A percentile compares a stretch with the other conserved stretches of the same genome.
Evolutionary conservation across 2,888 invertebrate genomes (phyloP).

Genomic region (Tipula vernalis): DNA sequence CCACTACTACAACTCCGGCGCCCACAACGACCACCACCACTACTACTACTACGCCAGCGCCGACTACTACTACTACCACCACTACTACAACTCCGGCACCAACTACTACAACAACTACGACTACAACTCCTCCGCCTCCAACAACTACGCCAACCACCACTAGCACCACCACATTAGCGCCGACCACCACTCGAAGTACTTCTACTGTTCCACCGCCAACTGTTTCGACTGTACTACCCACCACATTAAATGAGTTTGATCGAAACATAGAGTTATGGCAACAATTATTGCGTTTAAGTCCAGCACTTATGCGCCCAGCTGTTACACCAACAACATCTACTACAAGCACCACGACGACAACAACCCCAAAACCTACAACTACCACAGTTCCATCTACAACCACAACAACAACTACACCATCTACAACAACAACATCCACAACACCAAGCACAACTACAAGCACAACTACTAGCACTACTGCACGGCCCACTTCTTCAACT

Average conservation of each 20-base stretch:
- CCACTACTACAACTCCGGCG: slow-evolving; percentile 14
- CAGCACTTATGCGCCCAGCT: slow-evolving; percentile 13
- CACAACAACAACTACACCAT: slow-evolving; percentile 10
- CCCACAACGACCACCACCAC: slow-evolving; percentile 11
- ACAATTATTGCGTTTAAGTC: slow-evolving; percentile 12
- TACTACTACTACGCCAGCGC: slow-evolving; percentile 4
- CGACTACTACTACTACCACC: slow-evolving; percentile 7
- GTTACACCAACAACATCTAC: slow-evolving; percentile 15
- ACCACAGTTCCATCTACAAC: not conserved
- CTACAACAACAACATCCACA: slow-evolving; percentile 6
- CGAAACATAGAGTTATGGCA: slow-evolving; percentile 17
- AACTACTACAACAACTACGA: slow-evolving; percentile 16
- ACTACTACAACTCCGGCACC: slow-evolving; percentile 15
- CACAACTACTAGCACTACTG: not conserved
- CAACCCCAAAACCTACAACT: not conserved
- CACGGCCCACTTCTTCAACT: not conserved
- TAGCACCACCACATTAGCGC: slow-evolving; percentile 19
- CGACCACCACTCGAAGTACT: slow-evolving; percentile 21
- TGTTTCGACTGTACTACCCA: slow-evolving; percentile 29
- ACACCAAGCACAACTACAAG: not conserved
- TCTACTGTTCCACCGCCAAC: slow-evolving; percentile 24
- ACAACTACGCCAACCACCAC: slow-evolving; percentile 29
- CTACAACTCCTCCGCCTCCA: not conserved
- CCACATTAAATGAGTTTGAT: slow-evolving; percentile 24
- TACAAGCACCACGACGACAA: not conserved